Conservation (phyloP, 2,888 invertebrate genomes). For the Cephus sareptanus region DNA sequence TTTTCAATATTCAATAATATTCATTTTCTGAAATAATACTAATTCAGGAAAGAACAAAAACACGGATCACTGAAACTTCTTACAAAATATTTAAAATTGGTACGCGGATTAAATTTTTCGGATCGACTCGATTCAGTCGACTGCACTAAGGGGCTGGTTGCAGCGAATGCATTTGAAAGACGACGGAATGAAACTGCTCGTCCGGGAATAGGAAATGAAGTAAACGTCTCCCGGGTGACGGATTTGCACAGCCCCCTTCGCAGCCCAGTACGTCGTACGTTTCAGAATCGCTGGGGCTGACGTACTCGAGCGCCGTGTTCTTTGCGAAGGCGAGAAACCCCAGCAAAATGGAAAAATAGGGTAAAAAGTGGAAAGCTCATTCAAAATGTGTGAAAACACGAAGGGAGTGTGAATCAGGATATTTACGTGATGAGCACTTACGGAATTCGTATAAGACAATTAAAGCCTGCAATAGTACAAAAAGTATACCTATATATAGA, state of each 20-base stretch:
- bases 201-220: constrained; percentile 22
- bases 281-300: constrained; percentile 1
- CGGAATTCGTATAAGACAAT: background rate
- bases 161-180: background rate
- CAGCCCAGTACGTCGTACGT: background rate
- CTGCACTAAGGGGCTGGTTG: background rate
- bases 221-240: constrained; percentile 23
- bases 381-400: background rate
- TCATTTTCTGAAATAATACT: background rate
- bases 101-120: background rate
- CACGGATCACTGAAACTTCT: background rate
- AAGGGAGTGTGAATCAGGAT: background rate
- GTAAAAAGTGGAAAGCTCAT: background rate
- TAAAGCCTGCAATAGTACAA: no score
- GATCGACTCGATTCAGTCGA: background rate
- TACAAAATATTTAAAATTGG: background rate
- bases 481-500: background rate
- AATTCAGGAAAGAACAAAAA: background rate
- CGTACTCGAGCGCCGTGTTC: background rate
- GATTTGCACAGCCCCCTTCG: constrained; percentile 13
- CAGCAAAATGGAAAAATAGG: background rate
- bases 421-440: background rate
- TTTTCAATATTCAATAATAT: background rate
- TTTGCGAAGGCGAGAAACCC: background rate
- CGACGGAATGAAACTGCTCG: constrained; percentile 14